Evolutionary conservation across 2,113 vertebrate species (phyloP), one percentile per base, ranked within the genome.

Genomic region (Thinocorus orbignyianus): DNA sequence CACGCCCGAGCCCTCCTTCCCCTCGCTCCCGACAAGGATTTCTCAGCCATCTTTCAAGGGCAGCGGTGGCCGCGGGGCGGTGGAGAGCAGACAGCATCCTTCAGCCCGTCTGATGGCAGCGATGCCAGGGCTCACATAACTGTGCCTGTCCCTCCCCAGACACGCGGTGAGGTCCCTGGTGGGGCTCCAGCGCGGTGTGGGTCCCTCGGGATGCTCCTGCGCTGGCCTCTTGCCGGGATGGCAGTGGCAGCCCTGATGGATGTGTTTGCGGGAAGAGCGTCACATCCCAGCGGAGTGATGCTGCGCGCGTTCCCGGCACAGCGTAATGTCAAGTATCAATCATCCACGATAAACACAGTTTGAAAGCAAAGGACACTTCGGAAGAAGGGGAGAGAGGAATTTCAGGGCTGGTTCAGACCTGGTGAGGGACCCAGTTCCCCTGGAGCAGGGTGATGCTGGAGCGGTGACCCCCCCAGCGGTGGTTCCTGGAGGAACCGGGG

Each of bases 201-300:
- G 19, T n/a, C 35, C 28, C 39, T 30, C 1, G 9, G 76, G 64
- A 37, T 1, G 58, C 64, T 39, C 24, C 76, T 51, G 17, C 1
- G 1, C 25, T 3, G 33, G 52, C n/a, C n/a, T 74, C 18, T 10
- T 26, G 48, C 61, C 0, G 0, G 9, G 23, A 37, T 14, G 69
- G 69, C 28, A 13, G 61, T 37, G 1, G 0, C 39, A 3, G 92
- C 13, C 37, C 41, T 86, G 91, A 20, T 37, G 91, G 95, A 66
- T 84, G 83, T 31, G 70, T 68, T 55, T 8, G 79, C 3, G 18
- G 87, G 79, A 70, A 23, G 68, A 44, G 46, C 9, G 26, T 8
- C 10, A 16, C 14, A 2, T 70, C 83, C 80, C 93, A 66, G 82
- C 4, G 11, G 92, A 76, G 81, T 0, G 5, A 17, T 19, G 88